Conservation (phyloP, 2,113 vertebrate genomes). For the Ophthalmolycus amberensis region DNA sequence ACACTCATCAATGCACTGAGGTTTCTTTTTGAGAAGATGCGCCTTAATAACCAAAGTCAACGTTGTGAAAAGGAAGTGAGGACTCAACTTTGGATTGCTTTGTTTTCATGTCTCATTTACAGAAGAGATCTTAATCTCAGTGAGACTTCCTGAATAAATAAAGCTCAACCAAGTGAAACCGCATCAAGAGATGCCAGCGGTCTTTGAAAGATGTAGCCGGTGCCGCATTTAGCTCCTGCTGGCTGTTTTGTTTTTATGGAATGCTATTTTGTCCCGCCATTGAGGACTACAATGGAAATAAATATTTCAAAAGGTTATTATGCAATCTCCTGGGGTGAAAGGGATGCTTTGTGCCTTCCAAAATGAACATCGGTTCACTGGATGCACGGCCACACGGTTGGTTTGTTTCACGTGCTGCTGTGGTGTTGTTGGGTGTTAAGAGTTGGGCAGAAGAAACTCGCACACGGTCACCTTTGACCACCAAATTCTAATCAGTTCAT, state of each 20-base stretch:
- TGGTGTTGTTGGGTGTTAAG: too few relatives aligned
- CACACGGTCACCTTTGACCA: neutral
- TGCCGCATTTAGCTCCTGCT: slow-evolving; percentile 39
- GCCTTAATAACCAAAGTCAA: neutral
- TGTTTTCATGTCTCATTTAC: neutral
- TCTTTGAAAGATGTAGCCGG: slow-evolving; percentile 10
- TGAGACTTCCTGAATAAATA: slow-evolving; percentile 36
- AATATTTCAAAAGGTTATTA: slow-evolving; percentile 17
- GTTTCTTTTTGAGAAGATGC: neutral
- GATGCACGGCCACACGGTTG: neutral
- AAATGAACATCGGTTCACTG: neutral
- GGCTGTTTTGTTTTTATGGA: slow-evolving; percentile 16
- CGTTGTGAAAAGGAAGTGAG: slow-evolving; percentile 8
- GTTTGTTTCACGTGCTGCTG: neutral
- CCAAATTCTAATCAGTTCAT: neutral
- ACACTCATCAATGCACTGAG: neutral
- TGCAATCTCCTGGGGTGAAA: neutral
- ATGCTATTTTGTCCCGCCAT: slow-evolving; percentile 20
- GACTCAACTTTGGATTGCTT: slow-evolving; percentile 17
- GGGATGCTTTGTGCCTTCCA: neutral
- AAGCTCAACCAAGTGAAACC: slow-evolving; percentile 25
- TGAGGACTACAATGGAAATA: slow-evolving; percentile 13
- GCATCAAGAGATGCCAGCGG: neutral
- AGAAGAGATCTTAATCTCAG: slow-evolving; percentile 21
- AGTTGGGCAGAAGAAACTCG: neutral